Evolutionary conservation across 1,140 invertebrate genomes (phyloP).

Genomic region (Diorhabda sublineata): DNA sequence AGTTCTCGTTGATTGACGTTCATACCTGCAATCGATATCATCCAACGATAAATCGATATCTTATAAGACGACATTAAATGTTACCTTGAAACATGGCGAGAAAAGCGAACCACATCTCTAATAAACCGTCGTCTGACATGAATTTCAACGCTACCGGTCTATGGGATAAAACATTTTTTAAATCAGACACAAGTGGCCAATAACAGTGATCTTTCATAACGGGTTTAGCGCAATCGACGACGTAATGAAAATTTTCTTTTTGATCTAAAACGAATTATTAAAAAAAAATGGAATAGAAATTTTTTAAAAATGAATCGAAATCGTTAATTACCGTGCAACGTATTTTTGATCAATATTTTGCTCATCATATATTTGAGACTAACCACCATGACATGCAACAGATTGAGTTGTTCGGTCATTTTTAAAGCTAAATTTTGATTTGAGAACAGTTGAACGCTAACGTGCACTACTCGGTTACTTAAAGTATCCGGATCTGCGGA

Average conservation of each 20-base stretch:
- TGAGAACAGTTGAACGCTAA: conserved; percentile 92
- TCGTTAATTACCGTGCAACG: conserved; percentile 67
- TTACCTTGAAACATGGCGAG: conserved; percentile 84
- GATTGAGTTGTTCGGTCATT: conserved; percentile 85
- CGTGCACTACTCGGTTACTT: conserved; percentile 93
- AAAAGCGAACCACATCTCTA: conserved; percentile 94
- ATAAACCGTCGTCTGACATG: conserved; percentile 76
- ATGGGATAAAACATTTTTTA: conserved; percentile 96
- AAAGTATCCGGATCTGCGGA: conserved; percentile 84
- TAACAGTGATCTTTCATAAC: conserved; percentile 98
- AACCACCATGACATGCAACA: conserved; percentile 92
- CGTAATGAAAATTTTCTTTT: conserved; percentile 76
- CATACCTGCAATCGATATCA: conserved; percentile 64
- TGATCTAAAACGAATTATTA: conserved; percentile 11
- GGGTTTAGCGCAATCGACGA: conserved; percentile 87
- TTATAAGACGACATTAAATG: too few relatives aligned
- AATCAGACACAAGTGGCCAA: conserved; percentile 94
- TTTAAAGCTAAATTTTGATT: conserved; percentile 85
- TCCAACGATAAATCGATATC: too few relatives aligned
- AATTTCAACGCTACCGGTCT: conserved; percentile 85
- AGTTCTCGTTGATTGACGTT: conserved; percentile 90
- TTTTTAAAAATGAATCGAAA: neutral
- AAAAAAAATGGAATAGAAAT: neutral
- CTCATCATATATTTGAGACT: conserved; percentile 92
- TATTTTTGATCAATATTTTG: conserved; percentile 82